Evolutionary conservation across 2,888 invertebrate genomes (phyloP).

Genomic region (Diplolepis rosae): DNA sequence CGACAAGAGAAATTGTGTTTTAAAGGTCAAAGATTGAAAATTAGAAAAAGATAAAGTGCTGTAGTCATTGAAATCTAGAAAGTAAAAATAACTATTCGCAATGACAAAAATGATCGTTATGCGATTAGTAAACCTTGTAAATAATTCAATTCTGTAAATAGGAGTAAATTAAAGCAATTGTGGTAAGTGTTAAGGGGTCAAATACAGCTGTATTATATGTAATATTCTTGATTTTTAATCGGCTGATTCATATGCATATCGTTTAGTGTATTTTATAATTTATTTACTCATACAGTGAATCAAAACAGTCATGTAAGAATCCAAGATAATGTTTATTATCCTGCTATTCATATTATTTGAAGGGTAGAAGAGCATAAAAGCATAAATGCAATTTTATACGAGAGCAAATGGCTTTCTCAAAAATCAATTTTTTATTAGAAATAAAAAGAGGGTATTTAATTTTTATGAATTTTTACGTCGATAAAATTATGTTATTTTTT

Average conservation of each 20-base stretch:
- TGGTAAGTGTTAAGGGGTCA: too few species aligned
- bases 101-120: background rate
- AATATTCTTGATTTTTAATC: constrained; percentile 38
- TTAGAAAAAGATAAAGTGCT: background rate
- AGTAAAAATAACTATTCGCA: background rate
- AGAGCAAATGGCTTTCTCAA: too few species aligned
- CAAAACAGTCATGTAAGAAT: constrained; percentile 50
- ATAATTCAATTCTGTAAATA: constrained; percentile 37
- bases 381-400: too few species aligned
- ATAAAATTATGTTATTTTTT: too few species aligned
- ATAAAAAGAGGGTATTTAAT: too few species aligned
- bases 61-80: background rate
- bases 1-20: background rate
- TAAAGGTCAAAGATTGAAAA: background rate
- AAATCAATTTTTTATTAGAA: too few species aligned
- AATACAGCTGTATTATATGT: background rate
- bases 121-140: constrained; percentile 14
- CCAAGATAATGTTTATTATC: background rate
- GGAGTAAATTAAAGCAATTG: constrained; percentile 14
- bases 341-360: background rate
- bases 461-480: too few species aligned
- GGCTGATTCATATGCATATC: constrained; percentile 56
- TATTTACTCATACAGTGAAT: constrained; percentile 49
- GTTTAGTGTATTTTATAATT: constrained; percentile 49
- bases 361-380: too few species aligned